Evolutionary conservation across 2,888 invertebrate species (phyloP), one percentile per base, ranked within the genome.

Genomic region (Cosmopolites sordidus): DNA sequence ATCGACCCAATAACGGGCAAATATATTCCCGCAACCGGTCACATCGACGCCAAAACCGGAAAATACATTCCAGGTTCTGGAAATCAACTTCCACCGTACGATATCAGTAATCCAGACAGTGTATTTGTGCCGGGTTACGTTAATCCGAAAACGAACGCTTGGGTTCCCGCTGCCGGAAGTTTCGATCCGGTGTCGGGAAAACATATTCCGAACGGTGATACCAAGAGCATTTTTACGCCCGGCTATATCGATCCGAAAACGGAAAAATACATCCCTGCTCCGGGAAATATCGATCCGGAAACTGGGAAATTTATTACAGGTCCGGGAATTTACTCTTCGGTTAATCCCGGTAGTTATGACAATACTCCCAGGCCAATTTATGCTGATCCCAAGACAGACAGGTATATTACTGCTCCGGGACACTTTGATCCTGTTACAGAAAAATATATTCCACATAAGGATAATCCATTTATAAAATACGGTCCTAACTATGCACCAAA

Each of bases 11-110:
- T 6, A n/a, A 33, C 33, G 12, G 33, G 33, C 11, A 2, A 17
- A 2, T 12, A 18, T 6, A 6, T 22, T n/a, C 11, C 8, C 11
- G n/a, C 5, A 2, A n/a, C 17, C 30, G 48, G 14, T 9, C 14
- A 11, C 29, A 16, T 42, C 16, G 49, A 49, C 16, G 33, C 42
- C 16, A 37, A 18, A 17, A 48, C 42, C 29, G 48, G 42, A 41
- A 42, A 33, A 18, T 42, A 48, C 17, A n/a, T 48, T 15, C 22
- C 48, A 16, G 33, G 1, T 12, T 6, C 29, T 14, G 40, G 11
- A 9, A 27, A 5, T 11, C n/a, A n/a, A n/a, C 11, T 12, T 4
- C 11, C n/a, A 3, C 33, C 33, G 2, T 12, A 33, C n/a, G 33
- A 33, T 11, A 33, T 33, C 12, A 33, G 4, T n/a, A 11, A 33